Percentiles rank a stretch among this genome's conserved stretches.
Evolutionary conservation across 2,797 vertebrate species (phyloP).

Genomic region (Brachymystax lenok): DNA sequence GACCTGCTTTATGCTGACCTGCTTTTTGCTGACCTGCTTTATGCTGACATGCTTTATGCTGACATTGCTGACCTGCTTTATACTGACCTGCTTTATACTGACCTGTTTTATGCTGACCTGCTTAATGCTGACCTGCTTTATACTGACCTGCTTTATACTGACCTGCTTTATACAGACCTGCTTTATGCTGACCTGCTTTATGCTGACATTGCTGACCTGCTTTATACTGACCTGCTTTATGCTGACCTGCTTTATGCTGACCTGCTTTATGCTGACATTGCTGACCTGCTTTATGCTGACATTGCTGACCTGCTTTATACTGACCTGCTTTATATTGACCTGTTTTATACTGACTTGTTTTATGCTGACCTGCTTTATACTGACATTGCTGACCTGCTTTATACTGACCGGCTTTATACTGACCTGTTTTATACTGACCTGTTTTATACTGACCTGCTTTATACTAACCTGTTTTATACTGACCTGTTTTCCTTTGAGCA

Average conservation of each 20-base stretch:
- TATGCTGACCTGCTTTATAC: background rate
- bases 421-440: conserved; percentile 66
- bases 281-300: background rate
- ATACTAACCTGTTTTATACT: conserved; percentile 61
- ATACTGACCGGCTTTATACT: no score
- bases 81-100: background rate
- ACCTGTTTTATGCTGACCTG: background rate
- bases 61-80: conserved; percentile 65
- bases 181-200: conserved; percentile 15
- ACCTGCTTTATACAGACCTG: conserved; percentile 60
- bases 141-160: background rate
- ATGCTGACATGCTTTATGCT: background rate
- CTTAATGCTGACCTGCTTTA: conserved; percentile 64
- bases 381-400: no score
- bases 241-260: background rate
- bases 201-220: conserved; percentile 60
- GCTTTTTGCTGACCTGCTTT: conserved; percentile 65
- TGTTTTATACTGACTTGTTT: conserved; percentile 37
- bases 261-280: conserved; percentile 60
- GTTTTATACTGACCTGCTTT: background rate
- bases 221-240: conserved; percentile 14
- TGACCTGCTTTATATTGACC: conserved; percentile 75
- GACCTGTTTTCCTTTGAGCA: conserved; percentile 78
- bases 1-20: background rate
- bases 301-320: no score